A percentile compares a stretch with the other conserved stretches of the same genome.
Conservation (phyloP, 2,797 vertebrate species). For the Diplodus sargus region DNA sequence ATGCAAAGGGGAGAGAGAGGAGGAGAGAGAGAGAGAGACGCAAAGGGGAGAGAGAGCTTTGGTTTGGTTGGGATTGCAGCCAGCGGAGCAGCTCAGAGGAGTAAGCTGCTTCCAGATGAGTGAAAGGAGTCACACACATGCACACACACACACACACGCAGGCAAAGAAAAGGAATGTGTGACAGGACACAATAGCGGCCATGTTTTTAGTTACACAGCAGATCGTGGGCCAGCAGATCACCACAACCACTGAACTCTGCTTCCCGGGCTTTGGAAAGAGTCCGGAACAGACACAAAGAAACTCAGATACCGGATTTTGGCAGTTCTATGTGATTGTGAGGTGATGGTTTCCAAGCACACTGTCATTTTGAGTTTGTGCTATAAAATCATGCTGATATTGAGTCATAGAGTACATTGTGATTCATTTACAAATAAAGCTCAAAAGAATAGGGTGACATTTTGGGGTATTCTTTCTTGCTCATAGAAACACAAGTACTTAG, state of each 20-base stretch:
- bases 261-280: background rate
- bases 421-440: too few species aligned
- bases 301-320: background rate
- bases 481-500: too few species aligned
- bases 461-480: too few species aligned
- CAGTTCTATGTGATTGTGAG: background rate
- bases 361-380: background rate
- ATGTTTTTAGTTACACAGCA: conserved; percentile 51
- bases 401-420: too few species aligned
- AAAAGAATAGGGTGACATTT: too few species aligned
- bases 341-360: background rate
- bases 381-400: background rate
- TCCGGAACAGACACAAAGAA: background rate
- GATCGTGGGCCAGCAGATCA: conserved; percentile 22
- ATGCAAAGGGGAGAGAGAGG: conserved; percentile 1
- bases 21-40: conserved; percentile 20
- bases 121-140: conserved; percentile 66
- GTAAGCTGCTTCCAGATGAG: conserved; percentile 78
- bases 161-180: conserved; percentile 29
- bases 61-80: conserved; percentile 71
- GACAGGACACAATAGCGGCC: conserved; percentile 51
- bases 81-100: conserved; percentile 77
- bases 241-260: conserved; percentile 29
- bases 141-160: conserved; percentile 31
- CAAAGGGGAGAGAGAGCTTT: conserved; percentile 36